Evolutionary conservation across 1,140 invertebrate genomes (phyloP).

Genomic region (Ceratitis capitata): DNA sequence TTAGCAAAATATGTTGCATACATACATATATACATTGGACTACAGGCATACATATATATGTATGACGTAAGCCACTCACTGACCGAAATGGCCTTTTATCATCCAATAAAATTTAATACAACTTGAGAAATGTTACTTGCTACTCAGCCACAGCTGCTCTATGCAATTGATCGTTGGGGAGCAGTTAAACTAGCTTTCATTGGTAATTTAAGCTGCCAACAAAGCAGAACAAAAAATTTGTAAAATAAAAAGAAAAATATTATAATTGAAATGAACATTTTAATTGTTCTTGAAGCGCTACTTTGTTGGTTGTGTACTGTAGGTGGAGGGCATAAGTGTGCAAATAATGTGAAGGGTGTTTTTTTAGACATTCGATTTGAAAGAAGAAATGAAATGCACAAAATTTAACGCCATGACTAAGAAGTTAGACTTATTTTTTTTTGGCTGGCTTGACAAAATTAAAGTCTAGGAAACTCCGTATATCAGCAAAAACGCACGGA

Average conservation of each 20-base stretch:
- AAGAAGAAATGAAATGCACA: too few species aligned
- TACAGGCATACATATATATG: background rate
- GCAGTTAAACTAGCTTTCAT: conserved; percentile 5
- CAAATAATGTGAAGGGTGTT: too few species aligned
- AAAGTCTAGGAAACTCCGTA: too few species aligned
- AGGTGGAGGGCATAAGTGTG: background rate
- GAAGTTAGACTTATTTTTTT: too few species aligned
- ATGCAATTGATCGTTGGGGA: background rate
- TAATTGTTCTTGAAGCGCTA: conserved; percentile 4
- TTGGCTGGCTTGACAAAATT: too few species aligned
- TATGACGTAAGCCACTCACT: conserved; percentile 5
- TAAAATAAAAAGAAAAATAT: background rate
- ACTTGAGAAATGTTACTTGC: background rate
- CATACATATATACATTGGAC: too few species aligned
- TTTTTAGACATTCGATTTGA: too few species aligned
- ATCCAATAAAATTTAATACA: conserved; percentile 17
- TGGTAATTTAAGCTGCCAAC: background rate
- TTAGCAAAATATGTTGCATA: too few species aligned
- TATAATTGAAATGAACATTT: background rate
- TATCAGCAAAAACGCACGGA: too few species aligned
- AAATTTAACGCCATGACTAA: too few species aligned
- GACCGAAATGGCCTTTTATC: conserved; percentile 10
- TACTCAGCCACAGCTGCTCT: background rate
- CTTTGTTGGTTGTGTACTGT: background rate
- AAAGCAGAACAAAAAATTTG: too few species aligned